Conservation (phyloP, 2,888 invertebrate species). For the Spisula solida region DNA sequence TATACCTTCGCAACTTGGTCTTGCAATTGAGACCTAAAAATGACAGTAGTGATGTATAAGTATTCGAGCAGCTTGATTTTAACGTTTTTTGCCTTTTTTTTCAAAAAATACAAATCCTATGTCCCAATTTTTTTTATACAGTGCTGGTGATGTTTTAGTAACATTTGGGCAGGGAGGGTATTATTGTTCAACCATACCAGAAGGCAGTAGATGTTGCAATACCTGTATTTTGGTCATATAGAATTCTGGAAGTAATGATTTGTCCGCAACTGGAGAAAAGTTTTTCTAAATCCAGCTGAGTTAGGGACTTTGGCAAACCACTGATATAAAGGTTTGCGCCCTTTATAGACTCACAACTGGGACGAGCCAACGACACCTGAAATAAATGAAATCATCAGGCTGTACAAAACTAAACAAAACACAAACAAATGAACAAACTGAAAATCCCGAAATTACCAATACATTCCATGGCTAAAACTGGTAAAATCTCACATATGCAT, state of each 20-base stretch:
- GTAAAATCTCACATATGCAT: conserved; percentile 27
- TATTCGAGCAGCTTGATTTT: background rate
- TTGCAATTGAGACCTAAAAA: conserved; percentile 88
- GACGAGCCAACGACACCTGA: conserved; percentile 88
- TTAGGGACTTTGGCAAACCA: conserved; percentile 87
- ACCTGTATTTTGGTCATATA: conserved; percentile 88
- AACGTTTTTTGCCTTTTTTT: conserved; percentile 13
- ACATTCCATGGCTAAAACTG: conserved; percentile 38
- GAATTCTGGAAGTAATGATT: conserved; percentile 88
- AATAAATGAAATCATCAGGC: conserved; percentile 83
- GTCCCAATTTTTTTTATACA: conserved; percentile 21
- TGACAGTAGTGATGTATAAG: conserved; percentile 56
- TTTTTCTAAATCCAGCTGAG: conserved; percentile 88
- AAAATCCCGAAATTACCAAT: conserved; percentile 48
- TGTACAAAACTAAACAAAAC: conserved; percentile 76
- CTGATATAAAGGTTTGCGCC: conserved; percentile 88
- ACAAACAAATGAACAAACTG: conserved; percentile 64
- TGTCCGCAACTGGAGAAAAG: conserved; percentile 87
- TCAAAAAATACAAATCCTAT: conserved; percentile 26
- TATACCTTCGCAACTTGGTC: conserved; percentile 88
- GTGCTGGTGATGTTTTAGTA: conserved; percentile 38
- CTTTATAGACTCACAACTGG: conserved; percentile 88
- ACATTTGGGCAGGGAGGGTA: conserved; percentile 58
- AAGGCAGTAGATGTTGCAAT: conserved; percentile 59
- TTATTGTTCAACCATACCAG: conserved; percentile 45